These are phyloP conservation scores for Microchrysa polita DNA, from an alignment of 2,888 invertebrate genomes.

Conservation along the genomic window DNA sequence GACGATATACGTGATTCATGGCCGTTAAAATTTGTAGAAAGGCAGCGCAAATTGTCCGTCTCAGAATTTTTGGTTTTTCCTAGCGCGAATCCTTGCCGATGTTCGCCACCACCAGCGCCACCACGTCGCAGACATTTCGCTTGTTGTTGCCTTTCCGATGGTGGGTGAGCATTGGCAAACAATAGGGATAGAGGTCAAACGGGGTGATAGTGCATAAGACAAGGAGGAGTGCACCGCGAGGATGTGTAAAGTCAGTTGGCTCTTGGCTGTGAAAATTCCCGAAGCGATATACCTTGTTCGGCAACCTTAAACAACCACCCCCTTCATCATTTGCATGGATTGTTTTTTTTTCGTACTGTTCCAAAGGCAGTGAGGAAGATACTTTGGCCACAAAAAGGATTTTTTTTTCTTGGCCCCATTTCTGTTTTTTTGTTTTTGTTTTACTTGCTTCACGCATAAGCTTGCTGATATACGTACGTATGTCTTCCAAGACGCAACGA, in stretches of 20 bases:
- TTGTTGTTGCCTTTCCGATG: too few relatives aligned
- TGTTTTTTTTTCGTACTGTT: slow-evolving; percentile 37
- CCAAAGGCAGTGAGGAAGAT: slow-evolving; percentile 19
- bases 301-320: slow-evolving; percentile 31
- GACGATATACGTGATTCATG: slow-evolving; percentile 54
- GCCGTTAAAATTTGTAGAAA: slow-evolving; percentile 52
- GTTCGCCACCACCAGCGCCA: slow-evolving; percentile 4
- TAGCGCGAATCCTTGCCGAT: background rate
- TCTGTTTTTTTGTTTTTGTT: too few relatives aligned
- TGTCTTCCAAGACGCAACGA: background rate
- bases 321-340: slow-evolving; percentile 42
- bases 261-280: background rate
- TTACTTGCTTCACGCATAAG: background rate
- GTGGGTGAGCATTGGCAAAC: slow-evolving; percentile 7
- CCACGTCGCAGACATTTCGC: slow-evolving; percentile 3
- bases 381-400: background rate
- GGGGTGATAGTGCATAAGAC: slow-evolving; percentile 20
- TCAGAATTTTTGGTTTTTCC: slow-evolving; percentile 47
- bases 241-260: slow-evolving; percentile 27
- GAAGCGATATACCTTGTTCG: slow-evolving; percentile 7
- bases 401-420: slow-evolving; percentile 17
- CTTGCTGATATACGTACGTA: too few relatives aligned
- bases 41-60: slow-evolving; percentile 53
- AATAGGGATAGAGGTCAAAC: background rate
- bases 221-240: background rate